Conservation (phyloP, 1,140 invertebrate species). For the Campoletis sonorensis region DNA sequence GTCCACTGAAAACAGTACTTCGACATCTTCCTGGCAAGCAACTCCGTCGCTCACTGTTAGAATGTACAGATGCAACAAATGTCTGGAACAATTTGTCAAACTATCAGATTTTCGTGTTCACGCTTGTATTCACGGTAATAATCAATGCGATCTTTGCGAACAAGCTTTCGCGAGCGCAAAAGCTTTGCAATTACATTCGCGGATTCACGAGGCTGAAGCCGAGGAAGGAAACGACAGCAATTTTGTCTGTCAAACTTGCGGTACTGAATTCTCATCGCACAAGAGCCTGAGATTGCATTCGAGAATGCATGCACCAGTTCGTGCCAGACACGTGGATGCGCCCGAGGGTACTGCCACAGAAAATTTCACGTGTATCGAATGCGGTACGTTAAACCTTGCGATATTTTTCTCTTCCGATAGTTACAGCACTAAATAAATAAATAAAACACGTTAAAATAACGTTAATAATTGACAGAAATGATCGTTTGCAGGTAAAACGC, state of each 20-base stretch:
- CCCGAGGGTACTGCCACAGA: slow-evolving; percentile 72
- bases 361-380: slow-evolving; percentile 71
- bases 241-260: slow-evolving; percentile 79
- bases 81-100: slow-evolving; percentile 69
- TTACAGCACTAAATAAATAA: too few relatives aligned
- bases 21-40: slow-evolving; percentile 32
- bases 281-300: slow-evolving; percentile 84
- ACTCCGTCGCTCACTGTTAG: slow-evolving; percentile 12
- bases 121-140: slow-evolving; percentile 66
- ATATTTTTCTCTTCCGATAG: slow-evolving; percentile 13
- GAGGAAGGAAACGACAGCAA: slow-evolving; percentile 59
- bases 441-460: background rate
- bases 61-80: slow-evolving; percentile 72
- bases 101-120: slow-evolving; percentile 71
- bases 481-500: slow-evolving; percentile 73
- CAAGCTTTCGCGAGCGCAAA: slow-evolving; percentile 70
- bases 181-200: slow-evolving; percentile 69
- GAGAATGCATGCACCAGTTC: slow-evolving; percentile 83
- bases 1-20: background rate
- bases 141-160: slow-evolving; percentile 71
- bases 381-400: slow-evolving; percentile 61
- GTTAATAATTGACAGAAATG: background rate
- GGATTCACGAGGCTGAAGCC: slow-evolving; percentile 64
- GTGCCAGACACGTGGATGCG: slow-evolving; percentile 78
- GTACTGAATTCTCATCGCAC: slow-evolving; percentile 81